Base-by-base conservation (phyloP, 2,888 invertebrate species). In the Uloborus plumipes region DNA sequence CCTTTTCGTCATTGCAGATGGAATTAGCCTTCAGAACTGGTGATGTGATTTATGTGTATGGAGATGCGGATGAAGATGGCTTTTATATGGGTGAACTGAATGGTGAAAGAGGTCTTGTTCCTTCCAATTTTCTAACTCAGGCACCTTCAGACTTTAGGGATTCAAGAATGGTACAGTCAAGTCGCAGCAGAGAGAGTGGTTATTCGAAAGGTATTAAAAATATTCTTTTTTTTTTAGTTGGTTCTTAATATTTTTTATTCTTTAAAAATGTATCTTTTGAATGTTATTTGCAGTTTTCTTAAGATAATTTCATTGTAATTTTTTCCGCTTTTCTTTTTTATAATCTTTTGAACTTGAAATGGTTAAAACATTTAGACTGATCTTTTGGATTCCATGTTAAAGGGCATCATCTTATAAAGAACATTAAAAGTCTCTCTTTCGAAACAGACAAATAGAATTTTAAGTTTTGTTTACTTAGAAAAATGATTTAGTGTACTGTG, bases 31-130 rank as follows among this genome's bases (percentile, higher is more conserved):
- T 99, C 91, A 94, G 94, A 89, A 96, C 97, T 86, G 99, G 99
- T 84, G 98, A 99, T 89, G 94, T 97, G 87, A 97, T 99, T 89
- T 94, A 94, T 89, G 96, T 99, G 49, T 98, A 95, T 89, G 99
- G 99, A 51, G 98, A 99, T 72, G 98, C 99, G 96, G 99, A 99
- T 90, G 98, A 98, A 89, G 99, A 99, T 89, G 99, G 99, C 85
- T 99, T 99, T 92, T 99, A 93, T 91, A 95, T 97, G 94, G 99
- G 98, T 59, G 98, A 99, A 90, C 92, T 98, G 85, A 95, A 96
- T 86, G 98, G 98, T 39, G 93, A 94, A 18, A 92, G 96, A 58
- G 99, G 99, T 31, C 91, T 99, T 86, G 99, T 99, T 85, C 99
- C 99, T 59, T 98, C 98, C 87, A 99, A 99, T 91, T 99, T 99